A percentile compares a stretch with the other conserved stretches of the same genome.
phyloP scores from a whole-genome alignment of 2,797 vertebrate genomes.

The Leucoraja ocellata region DNA sequence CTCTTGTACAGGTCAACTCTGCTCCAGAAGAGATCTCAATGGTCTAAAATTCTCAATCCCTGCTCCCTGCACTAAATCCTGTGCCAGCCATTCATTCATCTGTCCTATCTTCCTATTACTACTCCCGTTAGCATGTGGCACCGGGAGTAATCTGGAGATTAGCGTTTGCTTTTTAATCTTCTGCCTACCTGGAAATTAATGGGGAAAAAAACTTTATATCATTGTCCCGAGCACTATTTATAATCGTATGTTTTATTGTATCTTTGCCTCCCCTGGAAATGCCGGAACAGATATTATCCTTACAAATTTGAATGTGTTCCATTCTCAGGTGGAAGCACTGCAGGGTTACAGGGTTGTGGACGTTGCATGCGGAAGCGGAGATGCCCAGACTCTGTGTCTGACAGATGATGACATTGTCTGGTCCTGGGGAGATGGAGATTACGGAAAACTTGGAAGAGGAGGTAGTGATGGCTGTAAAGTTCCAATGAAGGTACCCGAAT shows the following conservation, averaged over 20 bases:
- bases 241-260: neutral
- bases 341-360: slow-evolving; percentile 93
- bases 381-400: slow-evolving; percentile 91
- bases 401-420: slow-evolving; percentile 96
- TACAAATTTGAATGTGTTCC: neutral
- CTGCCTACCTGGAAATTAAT: neutral
- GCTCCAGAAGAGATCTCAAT: too few species aligned
- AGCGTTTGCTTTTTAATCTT: too few species aligned
- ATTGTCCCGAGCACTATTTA: neutral
- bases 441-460: slow-evolving; percentile 90
- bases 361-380: slow-evolving; percentile 91
- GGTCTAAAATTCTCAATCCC: too few species aligned
- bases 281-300: too few species aligned
- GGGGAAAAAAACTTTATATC: neutral
- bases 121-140: too few species aligned
- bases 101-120: too few species aligned
- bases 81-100: too few species aligned
- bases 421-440: slow-evolving; percentile 98
- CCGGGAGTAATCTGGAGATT: too few species aligned
- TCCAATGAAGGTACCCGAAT: slow-evolving; percentile 82
- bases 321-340: slow-evolving; percentile 82
- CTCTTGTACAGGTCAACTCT: too few species aligned
- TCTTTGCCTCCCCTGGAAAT: neutral
- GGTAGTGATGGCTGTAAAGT: slow-evolving; percentile 97
- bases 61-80: too few species aligned